Base-by-base conservation (phyloP, 2,113 vertebrate species). In the Nycticorax nycticorax region DNA sequence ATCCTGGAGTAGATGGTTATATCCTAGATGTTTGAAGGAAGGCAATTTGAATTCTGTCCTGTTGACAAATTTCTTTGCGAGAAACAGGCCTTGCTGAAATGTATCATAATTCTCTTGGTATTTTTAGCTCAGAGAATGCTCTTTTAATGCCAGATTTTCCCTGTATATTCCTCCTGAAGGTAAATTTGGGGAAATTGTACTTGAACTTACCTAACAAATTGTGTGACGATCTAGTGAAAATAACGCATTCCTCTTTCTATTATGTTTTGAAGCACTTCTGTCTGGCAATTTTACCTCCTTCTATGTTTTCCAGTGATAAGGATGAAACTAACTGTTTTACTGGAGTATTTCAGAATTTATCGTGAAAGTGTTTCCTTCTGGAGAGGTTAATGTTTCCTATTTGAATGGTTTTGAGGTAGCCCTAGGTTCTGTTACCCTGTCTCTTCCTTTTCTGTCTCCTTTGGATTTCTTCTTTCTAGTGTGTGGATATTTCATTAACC, bases 401-500 rank as follows among this genome's bases (percentile, higher is more conserved):
- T 85, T 94, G 22, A 81, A 82, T 35, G 10, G n/a, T 13, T 60
- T 67, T 88, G 35, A 79, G 48, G 28, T 79, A 91, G 57, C 75
- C 56, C 84, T 92, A 84, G 45, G 37, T 57, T 90, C 56, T 81
- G 6, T 82, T 93, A 52, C 22, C n/a, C 19, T 59, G 39, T 19
- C 18, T 88, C 41, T 77, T 94, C 60, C 33, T 21, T 78, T 89
- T 59, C 74, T 17, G 21, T 57, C 50, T 5, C 19, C 13, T 35
- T 87, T 48, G 79, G 1, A 80, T 93, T 96, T 93, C 52, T 96
- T 95, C 83, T 83, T 72, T 91, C 81, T 78, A 59, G 68, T 52
- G 27, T 97, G 97, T 92, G 68, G 92, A 71, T 97, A 73, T 93
- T 96, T 96, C 75, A 67, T 93, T 97, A 96, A 98, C 93, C 50